phyloP scores from a whole-genome alignment of 1,140 invertebrate genomes.

The Idris sp. region DNA sequence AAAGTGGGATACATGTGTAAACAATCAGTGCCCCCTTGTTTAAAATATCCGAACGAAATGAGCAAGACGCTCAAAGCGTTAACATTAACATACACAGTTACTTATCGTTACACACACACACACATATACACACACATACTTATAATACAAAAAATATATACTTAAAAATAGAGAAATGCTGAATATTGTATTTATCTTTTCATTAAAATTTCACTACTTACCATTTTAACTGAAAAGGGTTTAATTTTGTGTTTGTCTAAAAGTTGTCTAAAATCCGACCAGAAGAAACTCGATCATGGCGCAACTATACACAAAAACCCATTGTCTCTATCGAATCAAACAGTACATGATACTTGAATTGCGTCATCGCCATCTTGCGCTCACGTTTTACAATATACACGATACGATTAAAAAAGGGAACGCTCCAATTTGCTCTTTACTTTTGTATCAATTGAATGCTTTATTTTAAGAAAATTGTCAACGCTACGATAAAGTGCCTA shows the following conservation, averaged over 20 bases:
- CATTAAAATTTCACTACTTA: conserved; percentile 35
- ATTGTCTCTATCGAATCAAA: conserved; percentile 30
- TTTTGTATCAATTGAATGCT: too few relatives aligned
- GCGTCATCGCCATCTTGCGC: conserved; percentile 55
- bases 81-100: not conserved
- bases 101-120: not conserved
- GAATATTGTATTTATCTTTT: too few relatives aligned
- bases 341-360: conserved; percentile 21
- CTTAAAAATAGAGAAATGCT: too few relatives aligned
- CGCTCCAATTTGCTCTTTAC: too few relatives aligned
- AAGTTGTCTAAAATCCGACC: conserved; percentile 6
- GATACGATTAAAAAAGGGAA: too few relatives aligned
- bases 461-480: too few relatives aligned
- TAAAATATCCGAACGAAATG: conserved; percentile 39
- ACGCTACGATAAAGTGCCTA: too few relatives aligned
- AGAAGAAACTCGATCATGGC: conserved; percentile 51
- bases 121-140: not conserved
- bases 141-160: too few relatives aligned
- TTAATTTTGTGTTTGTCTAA: too few relatives aligned
- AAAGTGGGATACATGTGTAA: too few relatives aligned
- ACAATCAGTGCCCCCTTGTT: conserved; percentile 60
- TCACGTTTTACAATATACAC: too few relatives aligned
- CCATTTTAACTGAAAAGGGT: conserved; percentile 38
- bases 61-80: conserved; percentile 42
- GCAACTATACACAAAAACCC: conserved; percentile 66